phyloP scores from a whole-genome alignment of 2,888 invertebrate species.

The Epicampocera succincta region DNA sequence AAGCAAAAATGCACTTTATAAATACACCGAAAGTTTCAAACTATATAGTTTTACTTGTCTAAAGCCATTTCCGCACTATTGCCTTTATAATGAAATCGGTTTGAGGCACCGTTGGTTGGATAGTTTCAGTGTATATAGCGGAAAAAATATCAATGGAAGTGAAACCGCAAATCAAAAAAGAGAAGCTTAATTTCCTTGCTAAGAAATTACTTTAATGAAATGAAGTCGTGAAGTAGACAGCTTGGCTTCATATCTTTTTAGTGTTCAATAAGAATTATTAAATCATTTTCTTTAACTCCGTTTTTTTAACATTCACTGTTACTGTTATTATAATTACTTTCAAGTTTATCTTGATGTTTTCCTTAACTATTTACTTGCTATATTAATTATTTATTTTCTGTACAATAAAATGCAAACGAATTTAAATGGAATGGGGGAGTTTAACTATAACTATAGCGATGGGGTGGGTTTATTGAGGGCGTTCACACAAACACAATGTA shows the following conservation, averaged over 20 bases:
- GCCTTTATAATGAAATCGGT: too few relatives aligned
- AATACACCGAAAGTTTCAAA: too few relatives aligned
- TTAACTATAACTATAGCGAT: constrained; percentile 6
- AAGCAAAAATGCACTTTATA: too few relatives aligned
- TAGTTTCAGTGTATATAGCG: too few relatives aligned
- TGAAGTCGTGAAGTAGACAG: background rate
- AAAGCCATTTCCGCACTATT: too few relatives aligned
- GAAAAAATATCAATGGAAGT: too few relatives aligned
- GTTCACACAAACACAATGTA: constrained; percentile 46
- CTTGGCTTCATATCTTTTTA: background rate
- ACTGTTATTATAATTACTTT: constrained; percentile 11
- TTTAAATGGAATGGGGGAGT: constrained; percentile 7
- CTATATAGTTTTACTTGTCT: too few relatives aligned
- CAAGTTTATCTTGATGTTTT: constrained; percentile 38
- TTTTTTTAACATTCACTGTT: constrained; percentile 37
- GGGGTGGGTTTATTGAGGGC: background rate
- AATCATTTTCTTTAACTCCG: background rate
- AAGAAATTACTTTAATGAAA: too few relatives aligned
- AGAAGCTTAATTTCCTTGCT: too few relatives aligned
- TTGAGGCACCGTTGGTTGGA: too few relatives aligned
- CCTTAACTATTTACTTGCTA: constrained; percentile 9
- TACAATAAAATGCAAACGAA: constrained; percentile 45
- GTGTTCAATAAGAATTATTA: background rate
- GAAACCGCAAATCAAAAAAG: too few relatives aligned
- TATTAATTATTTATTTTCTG: constrained; percentile 26